Evolutionary conservation across 1,140 invertebrate species (phyloP), one percentile per base, ranked within the genome.

Genomic region (Drosophila willistoni): DNA sequence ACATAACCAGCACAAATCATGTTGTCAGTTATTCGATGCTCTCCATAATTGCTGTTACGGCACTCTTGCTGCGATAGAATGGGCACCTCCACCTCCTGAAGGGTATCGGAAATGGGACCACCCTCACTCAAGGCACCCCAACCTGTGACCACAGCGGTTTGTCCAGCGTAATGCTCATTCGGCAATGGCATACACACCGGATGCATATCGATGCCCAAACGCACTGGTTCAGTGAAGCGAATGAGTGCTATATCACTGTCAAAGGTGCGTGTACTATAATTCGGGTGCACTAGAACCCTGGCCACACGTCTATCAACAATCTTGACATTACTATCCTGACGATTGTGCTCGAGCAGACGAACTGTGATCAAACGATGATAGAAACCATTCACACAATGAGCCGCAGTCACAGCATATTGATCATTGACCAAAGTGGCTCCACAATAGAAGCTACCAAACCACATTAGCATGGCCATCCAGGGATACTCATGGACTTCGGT

Each of bases 1-100:
- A 95, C 95, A 78, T 94, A 95, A 4, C 97, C 97, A 7, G 97
- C 97, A 87, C 97, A 98, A 34, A 98, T 68, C 96, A 98, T 97
- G 82, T 96, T 97, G 13, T 96, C 95, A 0, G 96, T 97, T 67
- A 98, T 97, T 64, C 94, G 94, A 4, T 93, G 92, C 19, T 92
- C 70, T 17, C 94, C 94, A 87, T 97, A 97, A 42, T 93, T 95
- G 4, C 94, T 95, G 17, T 94, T 92, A 2, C 93, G 94, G 80
- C 96, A 97, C 19, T 95, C 95, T 3, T 90, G 84, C 74, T 96
- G 96, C 0, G 95, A 95, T 62, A 96, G 93, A 74, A 97, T 96
- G 1, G 96, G 96, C 1, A 97, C 96, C 36, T 91, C 92, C 1
- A 96, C 95, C 93, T 96, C 93, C 68, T 92, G 93, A 12, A 96